Percentiles rank a stretch among this genome's conserved stretches.
Conservation (phyloP, 2,113 vertebrate species). For the Collichthys lucidus region DNA sequence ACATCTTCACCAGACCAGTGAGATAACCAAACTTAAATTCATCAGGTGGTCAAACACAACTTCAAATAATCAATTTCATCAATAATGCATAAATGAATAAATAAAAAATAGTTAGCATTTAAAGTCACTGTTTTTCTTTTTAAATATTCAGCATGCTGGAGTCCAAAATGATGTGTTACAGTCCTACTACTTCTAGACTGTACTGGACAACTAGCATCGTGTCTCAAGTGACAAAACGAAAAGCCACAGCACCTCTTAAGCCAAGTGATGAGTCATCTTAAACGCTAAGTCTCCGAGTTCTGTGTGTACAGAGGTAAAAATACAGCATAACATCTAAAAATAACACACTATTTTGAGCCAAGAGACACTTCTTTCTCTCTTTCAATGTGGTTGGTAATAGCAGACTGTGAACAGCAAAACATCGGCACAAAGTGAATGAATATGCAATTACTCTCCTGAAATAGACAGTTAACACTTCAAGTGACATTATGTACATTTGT, state of each 20-base stretch:
- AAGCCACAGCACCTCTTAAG: conserved; percentile 36
- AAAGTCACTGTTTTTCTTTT: not conserved
- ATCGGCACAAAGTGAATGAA: not conserved
- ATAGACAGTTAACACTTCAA: not conserved
- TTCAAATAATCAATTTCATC: too few relatives aligned
- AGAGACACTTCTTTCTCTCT: not conserved
- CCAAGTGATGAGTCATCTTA: conserved; percentile 64
- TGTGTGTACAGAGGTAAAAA: conserved; percentile 46
- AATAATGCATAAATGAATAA: not conserved
- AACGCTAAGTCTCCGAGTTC: conserved; percentile 46
- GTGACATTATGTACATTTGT: too few relatives aligned
- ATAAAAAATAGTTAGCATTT: not conserved
- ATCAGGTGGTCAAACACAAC: too few relatives aligned
- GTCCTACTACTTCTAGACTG: conserved; percentile 43
- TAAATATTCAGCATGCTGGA: not conserved
- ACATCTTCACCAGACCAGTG: not conserved
- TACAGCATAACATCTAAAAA: conserved; percentile 41
- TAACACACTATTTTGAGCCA: conserved; percentile 38
- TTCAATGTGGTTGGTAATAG: not conserved
- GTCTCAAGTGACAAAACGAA: conserved; percentile 54
- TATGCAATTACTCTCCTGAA: not conserved
- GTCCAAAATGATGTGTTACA: conserved; percentile 12
- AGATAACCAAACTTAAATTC: not conserved
- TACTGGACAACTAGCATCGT: conserved; percentile 24
- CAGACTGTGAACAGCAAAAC: not conserved